Base-by-base conservation (phyloP, 2,797 vertebrate genomes). In the Darevskia nairensis region DNA sequence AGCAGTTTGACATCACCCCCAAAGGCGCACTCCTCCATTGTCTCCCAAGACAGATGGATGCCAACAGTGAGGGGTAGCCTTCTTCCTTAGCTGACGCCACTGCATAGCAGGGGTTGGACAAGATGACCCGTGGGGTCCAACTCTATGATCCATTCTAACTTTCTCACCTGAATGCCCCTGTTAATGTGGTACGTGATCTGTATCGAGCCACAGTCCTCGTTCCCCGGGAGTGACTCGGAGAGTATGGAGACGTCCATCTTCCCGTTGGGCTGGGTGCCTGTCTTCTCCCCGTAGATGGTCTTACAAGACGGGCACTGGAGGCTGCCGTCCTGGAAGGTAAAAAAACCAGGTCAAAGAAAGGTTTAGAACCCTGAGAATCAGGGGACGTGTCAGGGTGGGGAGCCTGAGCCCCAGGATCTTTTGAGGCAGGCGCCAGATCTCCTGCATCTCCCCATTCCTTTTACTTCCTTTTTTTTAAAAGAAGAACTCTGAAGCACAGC, bases 251-350 rank as follows among this genome's bases (percentile, higher is more conserved):
- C 98, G n/a, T 99, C 98, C 99, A 99, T 99, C 96, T 97, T 99
- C 85, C 99, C 99, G 92, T 97, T 98, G 78, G 99, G 99, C 95
- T 99, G 99, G 0, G 98, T 99, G 64, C 99, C 99, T 0, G 98
- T 99, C 95, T 99, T 99, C 96, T 99, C 98, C 2, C 99, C 99
- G 0, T 99, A 99, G 97, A 99, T 99, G 91, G 98, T 97, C 96
- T 99, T 99, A 92, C 99, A 99, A 0, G 99, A 98, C 8, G 99
- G 99, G 86, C 99, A 99, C 96, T 99, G 99, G 84, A 99, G 93
- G 86, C 99, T 99, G 91, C 98, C 99, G 0, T 99, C 99, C 99
- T 99, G 93, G 1, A 1, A 82, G 55, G 81, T 21, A n/a, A 82
- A 23, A 23, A 39, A 2, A 8, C 4, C 66, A 55, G 29, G 68